These are phyloP conservation scores for Orius insidiosus DNA, from an alignment of 1,140 invertebrate species.

Conservation along the genomic window DNA sequence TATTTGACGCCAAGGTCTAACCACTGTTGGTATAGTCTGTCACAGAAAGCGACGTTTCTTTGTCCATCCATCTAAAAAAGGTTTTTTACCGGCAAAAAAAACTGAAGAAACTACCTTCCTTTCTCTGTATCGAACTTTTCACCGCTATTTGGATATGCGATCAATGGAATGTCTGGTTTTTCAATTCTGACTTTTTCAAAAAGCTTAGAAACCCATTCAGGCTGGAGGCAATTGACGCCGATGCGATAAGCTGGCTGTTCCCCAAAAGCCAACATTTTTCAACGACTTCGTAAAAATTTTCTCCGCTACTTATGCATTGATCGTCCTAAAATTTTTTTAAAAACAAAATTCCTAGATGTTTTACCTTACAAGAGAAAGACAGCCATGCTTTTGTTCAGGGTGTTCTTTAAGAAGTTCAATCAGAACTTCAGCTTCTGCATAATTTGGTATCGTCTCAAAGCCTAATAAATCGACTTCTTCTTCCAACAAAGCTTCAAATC, in stretches of 20 bases:
- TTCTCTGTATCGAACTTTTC: conserved; percentile 24
- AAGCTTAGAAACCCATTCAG: conserved; percentile 36
- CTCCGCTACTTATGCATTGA: conserved; percentile 49
- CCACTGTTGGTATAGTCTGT: conserved; percentile 47
- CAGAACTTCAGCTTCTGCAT: conserved; percentile 62
- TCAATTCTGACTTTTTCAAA: conserved; percentile 30
- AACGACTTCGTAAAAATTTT: conserved; percentile 43
- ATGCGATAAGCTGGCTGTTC: conserved; percentile 54
- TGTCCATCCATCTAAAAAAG: conserved; percentile 34
- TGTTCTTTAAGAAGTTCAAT: conserved; percentile 56
- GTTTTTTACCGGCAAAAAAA: too few relatives aligned
- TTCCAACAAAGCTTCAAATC: conserved; percentile 56
- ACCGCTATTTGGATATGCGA: conserved; percentile 59
- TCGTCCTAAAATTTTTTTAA: conserved; percentile 32
- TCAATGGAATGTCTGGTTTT: conserved; percentile 33
- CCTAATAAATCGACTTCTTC: conserved; percentile 65
- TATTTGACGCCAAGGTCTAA: conserved; percentile 46
- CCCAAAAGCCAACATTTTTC: conserved; percentile 41
- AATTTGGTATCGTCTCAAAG: conserved; percentile 76
- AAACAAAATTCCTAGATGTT: not conserved
- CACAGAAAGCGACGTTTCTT: conserved; percentile 32
- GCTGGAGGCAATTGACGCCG: conserved; percentile 71
- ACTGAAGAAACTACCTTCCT: conserved; percentile 6
- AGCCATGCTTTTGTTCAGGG: conserved; percentile 60
- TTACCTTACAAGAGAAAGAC: conserved; percentile 59